Evolutionary conservation across 2,888 invertebrate species (phyloP).

Genomic region (Lasius platythorax): DNA sequence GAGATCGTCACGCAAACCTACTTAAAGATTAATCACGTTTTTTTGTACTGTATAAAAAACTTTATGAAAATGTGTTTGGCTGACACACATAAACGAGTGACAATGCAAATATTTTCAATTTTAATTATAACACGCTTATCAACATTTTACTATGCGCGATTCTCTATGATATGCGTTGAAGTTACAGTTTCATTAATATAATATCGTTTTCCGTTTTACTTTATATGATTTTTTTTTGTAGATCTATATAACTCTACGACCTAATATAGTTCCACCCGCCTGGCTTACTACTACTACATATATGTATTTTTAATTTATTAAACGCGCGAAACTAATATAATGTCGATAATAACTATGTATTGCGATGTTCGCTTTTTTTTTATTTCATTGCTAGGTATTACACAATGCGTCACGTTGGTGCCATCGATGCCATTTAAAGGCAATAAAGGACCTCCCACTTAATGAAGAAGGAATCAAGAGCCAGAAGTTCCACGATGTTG

Average conservation of each 20-base stretch:
- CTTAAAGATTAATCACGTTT: not conserved
- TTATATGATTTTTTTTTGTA: not conserved
- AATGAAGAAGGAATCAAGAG: slow-evolving; percentile 42
- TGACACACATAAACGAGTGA: not conserved
- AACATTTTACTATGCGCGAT: not conserved
- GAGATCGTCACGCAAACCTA: not conserved
- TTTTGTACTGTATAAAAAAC: not conserved
- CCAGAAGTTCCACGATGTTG: slow-evolving; percentile 2
- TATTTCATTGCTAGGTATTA: not conserved
- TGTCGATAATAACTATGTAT: not conserved
- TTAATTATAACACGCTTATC: not conserved
- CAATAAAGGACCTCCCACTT: slow-evolving; percentile 43
- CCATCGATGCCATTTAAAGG: slow-evolving; percentile 49
- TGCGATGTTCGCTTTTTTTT: not conserved
- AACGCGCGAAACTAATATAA: not conserved
- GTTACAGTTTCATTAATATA: not conserved
- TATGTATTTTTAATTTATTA: not conserved
- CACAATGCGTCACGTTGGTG: slow-evolving; percentile 6
- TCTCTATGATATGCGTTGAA: not conserved
- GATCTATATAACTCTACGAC: too few relatives aligned
- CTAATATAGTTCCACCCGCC: too few relatives aligned
- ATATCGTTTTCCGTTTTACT: not conserved
- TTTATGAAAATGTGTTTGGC: not conserved
- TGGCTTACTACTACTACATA: too few relatives aligned
- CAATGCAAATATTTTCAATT: not conserved